A percentile compares a stretch with the other conserved stretches of the same genome.
Evolutionary conservation across 2,888 invertebrate species (phyloP).

Genomic region (Adineta ricciae): DNA sequence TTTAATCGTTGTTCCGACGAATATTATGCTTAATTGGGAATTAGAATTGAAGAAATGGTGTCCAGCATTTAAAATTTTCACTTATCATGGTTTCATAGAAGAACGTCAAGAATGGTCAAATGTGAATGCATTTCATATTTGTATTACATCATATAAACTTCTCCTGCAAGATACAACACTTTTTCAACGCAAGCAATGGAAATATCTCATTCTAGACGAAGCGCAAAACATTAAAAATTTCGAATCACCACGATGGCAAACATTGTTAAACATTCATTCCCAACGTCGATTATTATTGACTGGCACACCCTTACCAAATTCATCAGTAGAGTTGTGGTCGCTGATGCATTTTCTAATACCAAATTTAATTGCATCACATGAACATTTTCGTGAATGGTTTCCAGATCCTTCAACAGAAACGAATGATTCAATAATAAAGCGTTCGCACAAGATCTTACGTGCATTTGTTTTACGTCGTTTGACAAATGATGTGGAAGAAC

Average conservation of each 20-base stretch:
- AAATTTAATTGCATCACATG: constrained; percentile 84
- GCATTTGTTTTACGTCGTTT: constrained; percentile 82
- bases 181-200: constrained; percentile 92
- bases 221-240: constrained; percentile 99
- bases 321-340: constrained; percentile 90
- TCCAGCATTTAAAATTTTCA: constrained; percentile 93
- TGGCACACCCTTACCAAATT: constrained; percentile 84
- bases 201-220: constrained; percentile 86
- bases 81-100: constrained; percentile 90
- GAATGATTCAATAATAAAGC: constrained; percentile 74
- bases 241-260: constrained; percentile 95
- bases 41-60: constrained; percentile 99
- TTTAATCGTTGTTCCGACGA: constrained; percentile 93
- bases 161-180: constrained; percentile 96
- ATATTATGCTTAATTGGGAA: constrained; percentile 99
- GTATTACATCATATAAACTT: constrained; percentile 92
- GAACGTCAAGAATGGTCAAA: constrained; percentile 94
- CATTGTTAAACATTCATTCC: constrained; percentile 82
- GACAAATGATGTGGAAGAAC: constrained; percentile 89
- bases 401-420: constrained; percentile 79
- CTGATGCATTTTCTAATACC: constrained; percentile 97
- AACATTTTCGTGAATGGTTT: constrained; percentile 91
- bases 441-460: constrained; percentile 78
- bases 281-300: constrained; percentile 78
- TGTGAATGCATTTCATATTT: constrained; percentile 86